phyloP scores from a whole-genome alignment of 2,113 vertebrate species.

The Oxyura jamaicensis region DNA sequence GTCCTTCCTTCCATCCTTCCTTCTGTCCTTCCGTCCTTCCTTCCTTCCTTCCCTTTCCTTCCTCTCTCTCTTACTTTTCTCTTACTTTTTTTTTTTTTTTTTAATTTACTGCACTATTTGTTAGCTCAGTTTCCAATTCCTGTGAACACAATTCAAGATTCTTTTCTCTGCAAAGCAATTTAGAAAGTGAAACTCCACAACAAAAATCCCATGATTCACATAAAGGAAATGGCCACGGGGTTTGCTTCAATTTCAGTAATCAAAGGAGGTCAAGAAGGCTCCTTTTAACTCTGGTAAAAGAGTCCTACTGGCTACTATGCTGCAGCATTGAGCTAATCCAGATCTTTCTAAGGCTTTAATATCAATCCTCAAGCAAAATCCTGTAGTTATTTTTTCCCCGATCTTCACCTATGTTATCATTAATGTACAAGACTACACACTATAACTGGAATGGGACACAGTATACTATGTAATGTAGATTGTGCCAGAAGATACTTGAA shows the following conservation, averaged over 20 bases:
- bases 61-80: too few relatives aligned
- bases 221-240: neutral
- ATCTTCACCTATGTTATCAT: neutral
- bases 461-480: neutral
- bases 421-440: neutral
- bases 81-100: neutral
- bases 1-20: neutral
- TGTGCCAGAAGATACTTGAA: neutral
- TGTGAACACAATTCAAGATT: neutral
- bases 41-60: too few relatives aligned
- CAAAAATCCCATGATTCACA: neutral
- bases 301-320: neutral
- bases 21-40: too few relatives aligned
- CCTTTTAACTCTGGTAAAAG: neutral
- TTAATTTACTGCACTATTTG: neutral
- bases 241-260: constrained; percentile 29
- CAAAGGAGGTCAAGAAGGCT: constrained; percentile 3
- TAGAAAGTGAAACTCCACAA: neutral
- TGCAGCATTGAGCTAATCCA: neutral
- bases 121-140: neutral
- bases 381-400: neutral
- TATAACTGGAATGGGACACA: neutral
- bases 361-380: neutral
- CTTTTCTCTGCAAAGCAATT: constrained; percentile 1
- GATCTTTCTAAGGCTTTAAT: neutral